A percentile compares a stretch with the other conserved stretches of the same genome.
phyloP scores from a whole-genome alignment of 2,113 vertebrate genomes.

The Myiozetetes cayanensis region DNA sequence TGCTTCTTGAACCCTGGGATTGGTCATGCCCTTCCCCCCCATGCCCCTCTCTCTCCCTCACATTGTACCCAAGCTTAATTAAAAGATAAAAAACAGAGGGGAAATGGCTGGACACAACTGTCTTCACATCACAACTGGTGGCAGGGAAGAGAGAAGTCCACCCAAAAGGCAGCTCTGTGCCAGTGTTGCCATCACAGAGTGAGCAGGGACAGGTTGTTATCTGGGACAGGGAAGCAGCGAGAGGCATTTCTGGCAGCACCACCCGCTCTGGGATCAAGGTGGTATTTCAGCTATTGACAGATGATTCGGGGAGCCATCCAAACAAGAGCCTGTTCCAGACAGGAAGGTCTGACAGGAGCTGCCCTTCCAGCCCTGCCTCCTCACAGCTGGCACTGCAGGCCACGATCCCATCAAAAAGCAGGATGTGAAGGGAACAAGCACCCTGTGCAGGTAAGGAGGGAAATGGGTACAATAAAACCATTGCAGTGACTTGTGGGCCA shows the following conservation, averaged over 20 bases:
- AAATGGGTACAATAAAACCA: neutral
- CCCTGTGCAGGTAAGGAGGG: neutral
- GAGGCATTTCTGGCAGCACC: neutral
- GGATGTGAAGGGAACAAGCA: neutral
- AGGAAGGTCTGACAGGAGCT: neutral
- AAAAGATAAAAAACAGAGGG: neutral
- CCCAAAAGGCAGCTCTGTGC: neutral
- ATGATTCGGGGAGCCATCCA: neutral
- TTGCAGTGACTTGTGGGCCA: neutral
- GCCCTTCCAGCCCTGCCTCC: neutral
- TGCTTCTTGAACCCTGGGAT: neutral
- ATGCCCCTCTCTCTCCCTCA: neutral
- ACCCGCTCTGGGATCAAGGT: neutral
- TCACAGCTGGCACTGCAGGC: neutral
- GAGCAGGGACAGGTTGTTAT: neutral
- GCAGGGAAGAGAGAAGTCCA: neutral
- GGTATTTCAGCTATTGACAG: neutral
- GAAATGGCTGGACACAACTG: neutral
- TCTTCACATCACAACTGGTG: neutral
- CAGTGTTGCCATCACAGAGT: accelerated
- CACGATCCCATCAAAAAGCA: neutral
- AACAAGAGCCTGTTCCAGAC: neutral
- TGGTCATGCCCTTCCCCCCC: neutral
- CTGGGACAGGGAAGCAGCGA: neutral
- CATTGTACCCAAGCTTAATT: neutral